A percentile compares a stretch with the other conserved stretches of the same genome.
These are phyloP conservation scores for Brachionichthys hirsutus DNA, from an alignment of 2,113 vertebrate species.

Conservation along the genomic window DNA sequence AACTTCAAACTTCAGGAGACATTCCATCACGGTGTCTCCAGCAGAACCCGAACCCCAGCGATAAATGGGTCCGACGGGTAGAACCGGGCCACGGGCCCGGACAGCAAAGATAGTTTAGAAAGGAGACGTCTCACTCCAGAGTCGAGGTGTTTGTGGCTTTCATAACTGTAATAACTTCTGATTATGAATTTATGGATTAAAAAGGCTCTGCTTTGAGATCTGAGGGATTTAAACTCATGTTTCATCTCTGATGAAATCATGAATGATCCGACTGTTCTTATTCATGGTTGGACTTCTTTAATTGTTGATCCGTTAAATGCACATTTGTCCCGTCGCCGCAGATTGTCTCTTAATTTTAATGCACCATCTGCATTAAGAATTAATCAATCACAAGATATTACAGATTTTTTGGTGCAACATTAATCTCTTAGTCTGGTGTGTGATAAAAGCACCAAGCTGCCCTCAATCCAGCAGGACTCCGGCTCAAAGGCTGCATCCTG, in stretches of 20 bases:
- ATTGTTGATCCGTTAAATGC: not conserved
- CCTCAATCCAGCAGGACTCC: constrained; percentile 66
- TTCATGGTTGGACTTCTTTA: not conserved
- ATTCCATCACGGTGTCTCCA: too few relatives aligned
- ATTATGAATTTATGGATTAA: constrained; percentile 22
- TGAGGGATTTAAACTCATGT: constrained; percentile 11
- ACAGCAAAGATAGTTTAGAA: too few relatives aligned
- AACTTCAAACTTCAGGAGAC: not conserved
- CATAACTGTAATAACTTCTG: constrained; percentile 25
- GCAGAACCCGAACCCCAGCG: too few relatives aligned
- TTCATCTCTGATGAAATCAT: constrained; percentile 7
- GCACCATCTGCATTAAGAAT: constrained; percentile 61
- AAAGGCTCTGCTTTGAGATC: constrained; percentile 9
- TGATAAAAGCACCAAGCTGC: constrained; percentile 64
- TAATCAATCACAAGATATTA: constrained; percentile 68
- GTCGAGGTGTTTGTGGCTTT: constrained; percentile 36
- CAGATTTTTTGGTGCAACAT: constrained; percentile 65
- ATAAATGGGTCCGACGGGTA: too few relatives aligned
- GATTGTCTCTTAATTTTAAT: constrained; percentile 40
- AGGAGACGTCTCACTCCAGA: too few relatives aligned
- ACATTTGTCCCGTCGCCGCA: not conserved
- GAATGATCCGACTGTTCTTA: not conserved
- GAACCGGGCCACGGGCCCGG: too few relatives aligned
- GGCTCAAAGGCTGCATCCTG: constrained; percentile 38
- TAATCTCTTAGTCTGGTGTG: constrained; percentile 60